Base-by-base conservation (phyloP, 2,113 vertebrate species). In the Gnathochromis pfefferi region DNA sequence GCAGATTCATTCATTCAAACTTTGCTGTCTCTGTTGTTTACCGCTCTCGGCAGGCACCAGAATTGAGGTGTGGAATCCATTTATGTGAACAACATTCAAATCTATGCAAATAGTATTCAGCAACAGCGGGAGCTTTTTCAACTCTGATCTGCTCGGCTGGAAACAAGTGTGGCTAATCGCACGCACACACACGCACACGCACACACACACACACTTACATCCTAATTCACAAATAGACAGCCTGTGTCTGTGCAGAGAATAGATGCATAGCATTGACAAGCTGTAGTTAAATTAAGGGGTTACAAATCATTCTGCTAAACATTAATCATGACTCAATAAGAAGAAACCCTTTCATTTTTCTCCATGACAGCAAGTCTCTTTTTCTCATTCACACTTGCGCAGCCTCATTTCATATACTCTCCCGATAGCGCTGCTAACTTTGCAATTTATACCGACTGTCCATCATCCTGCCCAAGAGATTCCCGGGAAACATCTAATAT, bases 71-170 rank as follows among this genome's bases (percentile, higher is more conserved):
- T 88, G 60, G 84, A 91, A 90, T 86, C 82, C 47, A 85, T 91
- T 94, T 84, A 81, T 45, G 80, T 19, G 78, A 92, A 84, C 65
- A 6, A 65, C 82, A 94, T 93, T 92, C 49, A 93, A 92, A 93
- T 92, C 70, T 82, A 95, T 92, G 90, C 88, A 91, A 89, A 95
- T 92, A 65, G 73, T 54, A 89, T 92, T 91, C 88, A 84, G 84
- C 58, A 63, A n/a, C 26, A 47, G 45, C 33, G 49, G 13, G 60
- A 88, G 86, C 58, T 85, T 81, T 65, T 54, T 85, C 58, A 85
- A 83, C 79, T 85, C 26, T 54, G 83, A 89, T 89, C 83, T 2
- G 45, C 82, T 81, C 12, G 49, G 68, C 65, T 91, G 53, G 28
- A 87, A 85, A 54, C 12, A 35, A 60, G 91, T 88, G 89, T 54